Evolutionary conservation across 2,797 vertebrate genomes (phyloP).

Genomic region (Melanotaenia trifasciata): DNA sequence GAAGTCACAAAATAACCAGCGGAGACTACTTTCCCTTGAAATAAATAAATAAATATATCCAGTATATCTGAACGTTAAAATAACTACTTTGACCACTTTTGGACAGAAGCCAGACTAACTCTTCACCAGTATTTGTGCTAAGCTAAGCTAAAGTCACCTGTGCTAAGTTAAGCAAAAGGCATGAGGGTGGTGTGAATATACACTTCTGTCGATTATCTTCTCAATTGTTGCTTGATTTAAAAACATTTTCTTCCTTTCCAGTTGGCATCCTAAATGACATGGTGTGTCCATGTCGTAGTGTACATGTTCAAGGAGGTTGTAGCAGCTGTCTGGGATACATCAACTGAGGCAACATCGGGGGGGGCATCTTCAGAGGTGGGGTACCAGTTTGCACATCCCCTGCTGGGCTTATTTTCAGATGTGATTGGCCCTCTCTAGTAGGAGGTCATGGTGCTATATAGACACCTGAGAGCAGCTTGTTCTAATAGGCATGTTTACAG

Average conservation of each 20-base stretch:
- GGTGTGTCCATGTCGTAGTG: slow-evolving; percentile 20
- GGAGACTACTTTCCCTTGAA: not conserved
- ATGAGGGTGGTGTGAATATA: not conserved
- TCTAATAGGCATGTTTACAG: slow-evolving; percentile 51
- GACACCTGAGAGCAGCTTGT: slow-evolving; percentile 58
- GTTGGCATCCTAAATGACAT: slow-evolving; percentile 7
- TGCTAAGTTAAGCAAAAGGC: too few relatives aligned
- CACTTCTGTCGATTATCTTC: not conserved
- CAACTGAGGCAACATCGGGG: slow-evolving; percentile 49
- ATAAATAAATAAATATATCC: rapidly evolving
- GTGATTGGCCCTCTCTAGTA: slow-evolving; percentile 40
- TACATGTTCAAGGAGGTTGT: slow-evolving; percentile 50
- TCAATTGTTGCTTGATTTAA: not conserved
- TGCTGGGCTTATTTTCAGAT: slow-evolving; percentile 44
- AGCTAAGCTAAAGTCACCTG: not conserved
- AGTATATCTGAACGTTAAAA: not conserved
- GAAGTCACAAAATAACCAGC: not conserved
- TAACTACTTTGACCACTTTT: not conserved
- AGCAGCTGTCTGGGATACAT: slow-evolving; percentile 64
- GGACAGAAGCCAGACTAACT: not conserved
- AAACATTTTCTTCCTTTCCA: not conserved
- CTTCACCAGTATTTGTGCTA: not conserved
- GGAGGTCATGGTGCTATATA: slow-evolving; percentile 44
- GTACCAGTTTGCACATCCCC: slow-evolving; percentile 31
- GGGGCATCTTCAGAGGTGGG: slow-evolving; percentile 35